These are phyloP conservation scores for Chalcis sispes DNA, from an alignment of 2,888 invertebrate genomes.

Conservation along the genomic window DNA sequence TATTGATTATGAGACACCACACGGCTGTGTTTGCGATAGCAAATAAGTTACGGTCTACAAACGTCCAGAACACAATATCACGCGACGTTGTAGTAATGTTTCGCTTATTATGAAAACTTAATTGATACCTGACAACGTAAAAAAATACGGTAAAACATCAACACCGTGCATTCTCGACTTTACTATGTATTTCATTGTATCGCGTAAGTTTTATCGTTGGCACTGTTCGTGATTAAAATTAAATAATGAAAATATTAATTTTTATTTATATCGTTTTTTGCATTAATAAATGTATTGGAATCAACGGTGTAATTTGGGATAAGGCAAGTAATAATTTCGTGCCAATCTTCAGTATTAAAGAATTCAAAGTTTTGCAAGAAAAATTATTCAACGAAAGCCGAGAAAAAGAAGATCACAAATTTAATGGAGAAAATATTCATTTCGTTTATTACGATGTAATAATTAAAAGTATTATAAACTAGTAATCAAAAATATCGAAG, in stretches of 20 bases:
- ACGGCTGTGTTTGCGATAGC: too few species aligned
- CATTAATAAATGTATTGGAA: background rate
- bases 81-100: too few species aligned
- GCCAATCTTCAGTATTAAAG: conserved; percentile 26
- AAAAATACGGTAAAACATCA: too few species aligned
- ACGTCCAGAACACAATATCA: too few species aligned
- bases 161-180: too few species aligned
- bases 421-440: conserved; percentile 15
- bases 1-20: too few species aligned
- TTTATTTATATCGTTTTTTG: conserved; percentile 1
- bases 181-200: too few species aligned
- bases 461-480: background rate
- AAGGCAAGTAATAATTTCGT: conserved; percentile 21
- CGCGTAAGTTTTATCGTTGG: background rate
- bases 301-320: conserved; percentile 32
- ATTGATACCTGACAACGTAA: too few species aligned
- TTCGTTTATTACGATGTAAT: conserved; percentile 36
- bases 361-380: background rate
- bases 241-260: conserved; percentile 32
- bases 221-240: background rate
- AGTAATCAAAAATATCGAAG: background rate
- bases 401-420: conserved; percentile 16
- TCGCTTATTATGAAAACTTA: too few species aligned
- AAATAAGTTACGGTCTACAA: too few species aligned
- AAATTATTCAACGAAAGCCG: background rate